Base-by-base conservation (phyloP, 2,888 invertebrate genomes). In the Plusia festucae region DNA sequence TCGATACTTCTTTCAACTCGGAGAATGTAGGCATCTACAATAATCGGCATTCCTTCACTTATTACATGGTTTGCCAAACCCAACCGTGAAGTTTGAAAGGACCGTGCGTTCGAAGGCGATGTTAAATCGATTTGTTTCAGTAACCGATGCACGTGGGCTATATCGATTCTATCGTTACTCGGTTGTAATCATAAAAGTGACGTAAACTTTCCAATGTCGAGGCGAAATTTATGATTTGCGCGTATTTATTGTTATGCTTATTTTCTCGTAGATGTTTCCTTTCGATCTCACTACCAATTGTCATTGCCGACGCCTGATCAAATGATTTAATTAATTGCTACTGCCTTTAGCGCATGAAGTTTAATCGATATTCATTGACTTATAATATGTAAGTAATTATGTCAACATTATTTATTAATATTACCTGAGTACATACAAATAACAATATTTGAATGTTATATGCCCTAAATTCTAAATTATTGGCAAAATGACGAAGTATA, bases 101-200 rank as follows among this genome's bases (percentile, higher is more conserved):
- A 67, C 59, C 65, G 62, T 66, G 54, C 51, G 62, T 62, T 40
- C 71, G 65, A 73, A 76, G 66, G 65, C 60, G 24, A 61, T 69
- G 67, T 65, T 58, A 27, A 83, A 84, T 84, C 73, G 76, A 85
- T 85, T 85, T 11, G 83, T 44, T 68, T 56, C 73, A 60, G 68
- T 57, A 49, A 54, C 58, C 60, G 56, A 74, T 67, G 73, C 83
- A 85, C 80, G 82, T 82, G 82, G 73, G 71, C 57, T 70, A 67
- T 76, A 80, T 76, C 78, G 70, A 74, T 71, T 55, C 49, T 53
- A 68, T 68, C 60, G 58, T 54, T 44, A 22, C 65, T 58, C 70
- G 61, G 76, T 68, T 65, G 46, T 56, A 56, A 76, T 73, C 65
- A 49, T 78, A 65, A 70, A 75, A 77, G 61, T 72, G 63, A 63